Evolutionary conservation across 2,888 invertebrate species (phyloP), one percentile per base, ranked within the genome.

Genomic region (Clitarchus hookeri): DNA sequence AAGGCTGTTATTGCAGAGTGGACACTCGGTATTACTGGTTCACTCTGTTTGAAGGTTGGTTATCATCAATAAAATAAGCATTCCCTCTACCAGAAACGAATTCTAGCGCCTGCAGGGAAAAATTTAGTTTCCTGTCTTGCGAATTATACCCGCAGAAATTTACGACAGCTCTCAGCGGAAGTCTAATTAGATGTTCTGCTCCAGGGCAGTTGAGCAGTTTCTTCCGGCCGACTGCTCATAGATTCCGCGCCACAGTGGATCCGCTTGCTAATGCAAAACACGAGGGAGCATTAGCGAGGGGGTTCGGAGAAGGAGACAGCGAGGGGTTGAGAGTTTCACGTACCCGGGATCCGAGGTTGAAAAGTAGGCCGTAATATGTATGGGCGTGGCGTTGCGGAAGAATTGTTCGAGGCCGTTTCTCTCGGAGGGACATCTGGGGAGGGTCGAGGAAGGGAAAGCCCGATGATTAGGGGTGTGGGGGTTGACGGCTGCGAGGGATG

Each of bases 321-420:
- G 65, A 23, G 16, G n/a, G 65, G 65, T 23, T 65, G 11, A 48
- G 48, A 11, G 16, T 2, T 48, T 48, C 48, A 48, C 48, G 48
- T 48, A 6, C 65, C 65, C 11, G n/a, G 65, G 8, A 23, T 19
- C 13, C 13, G 65, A 65, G 65, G 65, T 6, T n/a, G 65, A 65
- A 65, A 65, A 65, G 65, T 65, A 65, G 65, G 65, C 0, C 65
- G 65, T 65, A 65, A 65, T 65, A 65, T 65, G 65, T 65, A 65
- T 65, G 65, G 65, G 65, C 65, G 65, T 65, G 65, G 65, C 65
- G 65, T 65, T 65, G 65, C 65, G 65, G 65, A 65, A 65, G 65
- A 65, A 11, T 65, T 65, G 65, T 65, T 65, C 65, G 65, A 65
- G 65, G 19, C 65, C 16, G 65, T 65, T 65, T 65, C 65, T 65